Base-by-base conservation (phyloP, 1,140 invertebrate genomes). In the Lepidurus couesii region DNA sequence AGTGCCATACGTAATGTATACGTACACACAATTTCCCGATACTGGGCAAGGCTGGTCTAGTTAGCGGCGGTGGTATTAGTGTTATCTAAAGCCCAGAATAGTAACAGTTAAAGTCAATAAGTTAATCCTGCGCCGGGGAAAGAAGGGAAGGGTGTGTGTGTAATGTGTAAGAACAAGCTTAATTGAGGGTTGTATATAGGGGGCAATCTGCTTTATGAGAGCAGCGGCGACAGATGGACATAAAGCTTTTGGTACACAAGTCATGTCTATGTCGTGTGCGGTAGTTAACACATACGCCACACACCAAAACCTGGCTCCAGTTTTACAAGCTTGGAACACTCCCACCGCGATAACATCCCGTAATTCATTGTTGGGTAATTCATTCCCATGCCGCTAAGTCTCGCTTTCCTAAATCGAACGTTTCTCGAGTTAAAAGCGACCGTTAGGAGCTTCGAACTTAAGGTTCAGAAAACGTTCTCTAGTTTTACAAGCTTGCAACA, bases 101-200 rank as follows among this genome's bases (percentile, higher is more conserved):
- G 53, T 65, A 65, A 65, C 53, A 65, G 53, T 65, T 65, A 65
- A 16, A 65, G 53, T 65, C 53, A 65, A 65, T 65, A 65, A 65
- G 53, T 65, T 65, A 65, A 65, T 65, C 53, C 53, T 65, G 53
- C 53, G 53, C 53, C 16, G 21, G 53, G 21, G 53, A 65, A 65
- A 11, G 53, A 21, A 21, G 53, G 53, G 34, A 34, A 34, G 34
- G 34, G 34, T 34, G 34, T 34, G 34, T 34, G 34, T 34, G 34
- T 34, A 34, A 34, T 34, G 34, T 34, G 34, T 34, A 34, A 13
- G 53, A 65, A 65, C 53, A 16, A 65, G 53, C 53, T 65, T 65
- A 65, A 65, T 65, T 65, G 53, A n/a, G 53, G 53, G 53, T 65
- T 65, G 16, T 7, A 65, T 65, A 65, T 21, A 65, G 21, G 53